phyloP scores from a whole-genome alignment of 2,797 vertebrate genomes.

The Crypturellus tataupa region DNA sequence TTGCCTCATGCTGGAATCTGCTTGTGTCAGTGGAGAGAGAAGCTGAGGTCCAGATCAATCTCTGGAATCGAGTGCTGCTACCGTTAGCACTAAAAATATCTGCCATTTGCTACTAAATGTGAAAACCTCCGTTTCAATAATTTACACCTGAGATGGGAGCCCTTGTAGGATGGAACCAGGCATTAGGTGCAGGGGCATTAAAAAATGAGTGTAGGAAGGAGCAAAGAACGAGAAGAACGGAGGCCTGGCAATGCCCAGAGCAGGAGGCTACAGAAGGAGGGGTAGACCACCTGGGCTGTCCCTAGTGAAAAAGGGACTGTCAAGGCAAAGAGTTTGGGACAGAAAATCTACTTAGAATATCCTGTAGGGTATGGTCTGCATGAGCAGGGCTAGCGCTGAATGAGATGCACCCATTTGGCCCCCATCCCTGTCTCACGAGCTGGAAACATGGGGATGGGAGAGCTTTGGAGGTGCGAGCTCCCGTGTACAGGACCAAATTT shows the following conservation, averaged over 20 bases:
- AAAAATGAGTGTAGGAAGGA: not conserved
- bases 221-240: not conserved
- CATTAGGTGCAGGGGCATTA: not conserved
- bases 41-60: not conserved
- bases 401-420: no score
- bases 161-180: not conserved
- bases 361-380: no score
- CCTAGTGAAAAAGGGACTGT: not conserved
- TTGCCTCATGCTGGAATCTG: not conserved
- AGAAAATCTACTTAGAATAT: not conserved
- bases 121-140: not conserved
- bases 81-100: not conserved
- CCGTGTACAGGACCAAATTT: not conserved
- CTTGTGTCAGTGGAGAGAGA: not conserved
- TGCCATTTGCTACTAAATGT: not conserved
- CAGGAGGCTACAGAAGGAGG: not conserved
- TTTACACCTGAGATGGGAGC: not conserved
- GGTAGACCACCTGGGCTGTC: not conserved
- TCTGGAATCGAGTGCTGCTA: not conserved
- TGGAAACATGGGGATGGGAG: rapidly evolving
- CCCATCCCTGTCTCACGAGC: not conserved
- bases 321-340: not conserved
- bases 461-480: not conserved
- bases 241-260: not conserved
- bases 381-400: no score